phyloP scores from a whole-genome alignment of 2,113 vertebrate genomes.

The Pseudonaja textilis region DNA sequence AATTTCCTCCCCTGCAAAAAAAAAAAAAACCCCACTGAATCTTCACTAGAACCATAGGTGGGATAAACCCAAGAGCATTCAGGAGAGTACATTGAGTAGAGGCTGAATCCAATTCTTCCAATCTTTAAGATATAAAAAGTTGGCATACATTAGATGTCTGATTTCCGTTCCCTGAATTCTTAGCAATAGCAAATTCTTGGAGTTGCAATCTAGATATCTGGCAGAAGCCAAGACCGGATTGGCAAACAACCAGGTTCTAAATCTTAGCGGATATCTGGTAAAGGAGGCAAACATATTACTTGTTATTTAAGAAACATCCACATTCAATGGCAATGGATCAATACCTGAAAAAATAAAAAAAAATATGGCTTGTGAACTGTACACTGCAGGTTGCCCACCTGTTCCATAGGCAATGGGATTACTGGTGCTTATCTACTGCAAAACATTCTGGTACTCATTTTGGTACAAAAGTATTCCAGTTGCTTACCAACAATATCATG shows the following conservation, averaged over 20 bases:
- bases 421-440: not conserved
- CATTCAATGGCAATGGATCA: not conserved
- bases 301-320: not conserved
- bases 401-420: not conserved
- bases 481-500: not conserved
- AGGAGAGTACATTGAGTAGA: not conserved
- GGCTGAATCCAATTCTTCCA: not conserved
- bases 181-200: not conserved
- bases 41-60: not conserved
- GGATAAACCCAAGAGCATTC: not conserved
- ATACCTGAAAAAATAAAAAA: not conserved
- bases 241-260: not conserved
- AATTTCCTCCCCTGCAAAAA: not conserved
- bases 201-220: not conserved
- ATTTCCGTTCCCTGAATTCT: not conserved
- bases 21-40: not conserved
- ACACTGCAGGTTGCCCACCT: not conserved
- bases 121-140: not conserved
- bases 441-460: not conserved
- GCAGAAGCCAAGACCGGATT: not conserved
- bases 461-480: not conserved
- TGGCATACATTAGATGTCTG: not conserved
- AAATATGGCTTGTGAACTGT: not conserved
- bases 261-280: not conserved
- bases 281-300: not conserved